Evolutionary conservation across 2,888 invertebrate genomes (phyloP).

Genomic region (Chouioia cunea): DNA sequence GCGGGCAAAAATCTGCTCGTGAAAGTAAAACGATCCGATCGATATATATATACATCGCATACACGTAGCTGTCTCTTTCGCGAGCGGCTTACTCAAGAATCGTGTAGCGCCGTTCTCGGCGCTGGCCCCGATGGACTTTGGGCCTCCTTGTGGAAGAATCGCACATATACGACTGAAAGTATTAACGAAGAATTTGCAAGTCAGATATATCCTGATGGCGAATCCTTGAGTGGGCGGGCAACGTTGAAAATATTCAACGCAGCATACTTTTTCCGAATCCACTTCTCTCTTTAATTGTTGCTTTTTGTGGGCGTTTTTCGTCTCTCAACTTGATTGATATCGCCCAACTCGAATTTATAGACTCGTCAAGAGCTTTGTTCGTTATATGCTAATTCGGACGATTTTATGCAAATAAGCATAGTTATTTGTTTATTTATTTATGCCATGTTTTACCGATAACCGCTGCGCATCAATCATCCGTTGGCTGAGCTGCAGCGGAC

Average conservation of each 20-base stretch:
- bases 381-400: too few relatives aligned
- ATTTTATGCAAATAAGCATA: too few relatives aligned
- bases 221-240: too few relatives aligned
- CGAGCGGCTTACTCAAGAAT: too few relatives aligned
- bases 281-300: too few relatives aligned
- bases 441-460: too few relatives aligned
- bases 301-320: neutral
- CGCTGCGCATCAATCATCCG: too few relatives aligned
- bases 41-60: slow-evolving; percentile 9
- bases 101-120: neutral
- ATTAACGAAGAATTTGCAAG: slow-evolving; percentile 31
- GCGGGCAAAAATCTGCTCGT: too few relatives aligned
- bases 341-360: neutral
- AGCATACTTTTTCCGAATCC: neutral
- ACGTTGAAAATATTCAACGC: neutral
- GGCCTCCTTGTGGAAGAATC: too few relatives aligned
- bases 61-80: neutral
- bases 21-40: slow-evolving; percentile 15
- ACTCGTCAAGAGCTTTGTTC: neutral
- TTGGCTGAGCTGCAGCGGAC: too few relatives aligned
- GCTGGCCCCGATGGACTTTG: too few relatives aligned
- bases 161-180: neutral
- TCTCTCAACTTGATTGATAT: slow-evolving; percentile 1
- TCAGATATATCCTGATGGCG: slow-evolving; percentile 7
- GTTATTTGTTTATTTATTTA: too few relatives aligned